Conservation (phyloP, 2,797 vertebrate genomes). For the Rhabdophis nuchalis region DNA sequence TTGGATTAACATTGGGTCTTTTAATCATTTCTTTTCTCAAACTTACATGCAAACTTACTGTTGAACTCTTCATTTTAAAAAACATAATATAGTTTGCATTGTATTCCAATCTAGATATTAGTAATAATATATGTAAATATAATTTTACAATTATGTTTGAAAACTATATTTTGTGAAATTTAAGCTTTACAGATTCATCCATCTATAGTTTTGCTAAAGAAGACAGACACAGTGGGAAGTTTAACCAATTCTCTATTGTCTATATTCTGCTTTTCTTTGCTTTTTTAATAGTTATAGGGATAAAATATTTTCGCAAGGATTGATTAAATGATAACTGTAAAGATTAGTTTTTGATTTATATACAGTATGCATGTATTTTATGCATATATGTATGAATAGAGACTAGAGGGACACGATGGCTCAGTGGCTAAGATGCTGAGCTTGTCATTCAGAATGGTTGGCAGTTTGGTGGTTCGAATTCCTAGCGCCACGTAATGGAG, state of each 20-base stretch:
- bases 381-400: not conserved
- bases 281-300: not conserved
- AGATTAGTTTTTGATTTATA: conserved; percentile 10
- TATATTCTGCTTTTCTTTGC: not conserved
- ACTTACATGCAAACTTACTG: not conserved
- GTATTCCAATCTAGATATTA: not conserved
- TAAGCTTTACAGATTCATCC: not conserved
- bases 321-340: not conserved
- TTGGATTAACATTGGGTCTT: conserved; percentile 4
- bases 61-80: conserved; percentile 1
- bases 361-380: not conserved
- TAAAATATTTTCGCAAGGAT: conserved; percentile 8
- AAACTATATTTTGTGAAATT: not conserved
- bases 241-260: not conserved
- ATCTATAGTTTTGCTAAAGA: not conserved
- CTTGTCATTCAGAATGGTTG: no score
- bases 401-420: no score
- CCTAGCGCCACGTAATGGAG: no score
- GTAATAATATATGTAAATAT: not conserved
- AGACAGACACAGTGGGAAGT: not conserved
- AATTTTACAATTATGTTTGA: not conserved
- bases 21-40: conserved; percentile 14
- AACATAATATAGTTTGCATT: not conserved
- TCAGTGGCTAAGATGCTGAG: no score
- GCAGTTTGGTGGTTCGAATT: no score